These are phyloP conservation scores for Drosophila picticornis DNA, from an alignment of 2,888 invertebrate species.

Conservation along the genomic window DNA sequence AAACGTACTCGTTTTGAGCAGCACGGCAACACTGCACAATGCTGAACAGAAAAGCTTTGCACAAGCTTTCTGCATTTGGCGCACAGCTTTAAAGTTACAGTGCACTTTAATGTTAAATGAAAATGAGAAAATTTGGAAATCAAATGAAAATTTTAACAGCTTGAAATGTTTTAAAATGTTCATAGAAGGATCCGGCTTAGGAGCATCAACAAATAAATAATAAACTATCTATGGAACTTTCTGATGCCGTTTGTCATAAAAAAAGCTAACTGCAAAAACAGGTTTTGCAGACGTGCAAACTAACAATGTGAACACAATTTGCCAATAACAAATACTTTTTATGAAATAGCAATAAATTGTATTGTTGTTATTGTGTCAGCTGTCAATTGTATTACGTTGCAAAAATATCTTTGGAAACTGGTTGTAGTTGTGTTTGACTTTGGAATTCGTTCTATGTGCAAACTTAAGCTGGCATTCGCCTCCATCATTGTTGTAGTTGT, in stretches of 20 bases:
- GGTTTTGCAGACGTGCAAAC: conserved; percentile 33
- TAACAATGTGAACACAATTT: conserved; percentile 41
- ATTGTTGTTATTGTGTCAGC: conserved; percentile 38
- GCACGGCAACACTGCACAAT: conserved; percentile 49
- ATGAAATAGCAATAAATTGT: conserved; percentile 42
- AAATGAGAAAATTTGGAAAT: not conserved
- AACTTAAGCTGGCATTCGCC: conserved; percentile 49
- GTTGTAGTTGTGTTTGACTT: conserved; percentile 49
- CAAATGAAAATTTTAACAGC: not conserved
- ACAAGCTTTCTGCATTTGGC: conserved; percentile 36
- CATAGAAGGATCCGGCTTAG: not conserved
- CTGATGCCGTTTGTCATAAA: conserved; percentile 5
- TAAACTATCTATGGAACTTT: not conserved
- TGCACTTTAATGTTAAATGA: not conserved
- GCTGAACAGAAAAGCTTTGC: conserved; percentile 32
- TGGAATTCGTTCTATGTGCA: conserved; percentile 67
- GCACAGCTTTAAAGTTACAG: conserved; percentile 3
- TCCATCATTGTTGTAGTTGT: conserved; percentile 9
- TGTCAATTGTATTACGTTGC: conserved; percentile 53
- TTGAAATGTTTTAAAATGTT: not conserved
- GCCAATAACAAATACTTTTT: conserved; percentile 41
- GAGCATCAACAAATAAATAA: not conserved
- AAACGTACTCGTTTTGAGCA: conserved; percentile 17
- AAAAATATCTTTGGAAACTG: conserved; percentile 56
- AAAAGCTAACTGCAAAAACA: conserved; percentile 19